Conservation (phyloP, 2,888 invertebrate genomes). For the Malthinus flaveolus region DNA sequence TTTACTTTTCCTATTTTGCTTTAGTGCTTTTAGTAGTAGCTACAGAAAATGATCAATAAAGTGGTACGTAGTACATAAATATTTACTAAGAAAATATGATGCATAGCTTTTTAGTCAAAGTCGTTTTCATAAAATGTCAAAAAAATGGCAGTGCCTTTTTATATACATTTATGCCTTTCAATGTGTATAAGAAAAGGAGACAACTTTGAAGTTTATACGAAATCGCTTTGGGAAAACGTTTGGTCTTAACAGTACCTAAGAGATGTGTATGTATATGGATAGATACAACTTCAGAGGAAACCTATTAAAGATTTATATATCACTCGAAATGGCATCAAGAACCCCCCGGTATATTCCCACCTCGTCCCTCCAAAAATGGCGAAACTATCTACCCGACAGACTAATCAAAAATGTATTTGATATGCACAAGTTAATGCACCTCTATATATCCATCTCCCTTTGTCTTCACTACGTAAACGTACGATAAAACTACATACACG, state of each 20-base stretch:
- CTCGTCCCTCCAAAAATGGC: not conserved
- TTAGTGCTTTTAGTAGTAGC: conserved; percentile 10
- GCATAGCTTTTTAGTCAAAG: conserved; percentile 28
- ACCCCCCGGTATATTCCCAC: not conserved
- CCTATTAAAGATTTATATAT: conserved; percentile 27
- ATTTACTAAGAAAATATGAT: conserved; percentile 29
- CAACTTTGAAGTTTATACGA: conserved; percentile 29
- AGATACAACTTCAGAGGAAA: conserved; percentile 16
- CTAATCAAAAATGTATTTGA: conserved; percentile 17
- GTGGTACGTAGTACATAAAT: conserved; percentile 21
- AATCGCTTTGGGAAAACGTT: conserved; percentile 23
- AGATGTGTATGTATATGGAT: conserved; percentile 12
- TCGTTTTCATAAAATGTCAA: conserved; percentile 30
- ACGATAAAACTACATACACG: too few species aligned
- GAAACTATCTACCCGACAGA: too few species aligned
- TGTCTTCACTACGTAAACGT: not conserved
- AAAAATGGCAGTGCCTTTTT: conserved; percentile 26
- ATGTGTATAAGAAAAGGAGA: conserved; percentile 8
- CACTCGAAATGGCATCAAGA: conserved; percentile 9
- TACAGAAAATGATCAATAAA: conserved; percentile 15
- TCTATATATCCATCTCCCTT: too few species aligned
- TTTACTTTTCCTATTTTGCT: conserved; percentile 19
- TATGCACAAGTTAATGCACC: conserved; percentile 8
- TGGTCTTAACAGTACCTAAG: conserved; percentile 22
- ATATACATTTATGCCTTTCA: conserved; percentile 17